Percentiles rank a stretch among this genome's conserved stretches.
phyloP scores from a whole-genome alignment of 2,113 vertebrate genomes.

The Chionis minor region DNA sequence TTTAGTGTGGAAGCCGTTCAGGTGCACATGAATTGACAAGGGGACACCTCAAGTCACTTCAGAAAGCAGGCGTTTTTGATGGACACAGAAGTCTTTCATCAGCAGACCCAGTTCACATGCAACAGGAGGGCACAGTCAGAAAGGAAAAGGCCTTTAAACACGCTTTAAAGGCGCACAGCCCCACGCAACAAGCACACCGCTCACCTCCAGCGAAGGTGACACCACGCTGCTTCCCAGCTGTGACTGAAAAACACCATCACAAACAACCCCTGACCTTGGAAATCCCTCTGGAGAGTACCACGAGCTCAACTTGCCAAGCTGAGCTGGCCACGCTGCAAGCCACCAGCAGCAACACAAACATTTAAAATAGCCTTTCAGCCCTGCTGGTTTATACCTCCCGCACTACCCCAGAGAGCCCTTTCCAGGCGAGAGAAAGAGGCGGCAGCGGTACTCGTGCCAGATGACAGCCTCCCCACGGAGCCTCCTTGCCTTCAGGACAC shows the following conservation, averaged over 20 bases:
- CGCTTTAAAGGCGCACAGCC: neutral
- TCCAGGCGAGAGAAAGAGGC: neutral
- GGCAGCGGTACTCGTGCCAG: neutral
- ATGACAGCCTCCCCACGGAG: neutral
- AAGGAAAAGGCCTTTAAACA: neutral
- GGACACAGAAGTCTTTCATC: neutral
- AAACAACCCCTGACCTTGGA: neutral
- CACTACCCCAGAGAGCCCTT: neutral
- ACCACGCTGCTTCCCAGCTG: neutral
- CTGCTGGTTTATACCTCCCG: rapidly evolving
- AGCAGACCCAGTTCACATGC: neutral
- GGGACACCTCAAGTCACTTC: neutral
- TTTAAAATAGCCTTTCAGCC: neutral
- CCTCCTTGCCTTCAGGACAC: neutral
- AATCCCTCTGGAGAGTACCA: neutral
- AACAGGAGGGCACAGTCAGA: neutral
- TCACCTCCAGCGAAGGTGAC: neutral
- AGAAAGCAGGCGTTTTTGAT: neutral
- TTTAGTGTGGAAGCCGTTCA: rapidly evolving
- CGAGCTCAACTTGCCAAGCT: rapidly evolving
- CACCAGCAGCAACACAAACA: neutral
- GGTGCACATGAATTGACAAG: neutral
- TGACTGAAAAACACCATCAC: neutral
- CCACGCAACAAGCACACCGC: rapidly evolving
- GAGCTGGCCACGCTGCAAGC: neutral